Evolutionary conservation across 2,888 invertebrate genomes (phyloP).

Genomic region (Andrena hattorfiana): DNA sequence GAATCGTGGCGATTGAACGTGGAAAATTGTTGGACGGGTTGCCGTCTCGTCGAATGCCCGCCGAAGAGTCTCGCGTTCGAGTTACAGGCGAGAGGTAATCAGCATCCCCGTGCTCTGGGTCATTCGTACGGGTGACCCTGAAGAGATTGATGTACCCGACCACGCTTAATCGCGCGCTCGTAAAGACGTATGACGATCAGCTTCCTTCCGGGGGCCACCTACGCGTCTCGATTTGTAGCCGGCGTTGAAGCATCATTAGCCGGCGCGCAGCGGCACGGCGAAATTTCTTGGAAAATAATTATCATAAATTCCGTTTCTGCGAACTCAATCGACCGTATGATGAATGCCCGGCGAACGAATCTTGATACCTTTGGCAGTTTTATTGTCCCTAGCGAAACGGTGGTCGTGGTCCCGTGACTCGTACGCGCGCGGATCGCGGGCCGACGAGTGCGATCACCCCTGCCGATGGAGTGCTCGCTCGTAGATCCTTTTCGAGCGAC

Average conservation of each 20-base stretch:
- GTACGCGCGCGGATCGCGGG: no score
- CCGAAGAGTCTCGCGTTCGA: background rate
- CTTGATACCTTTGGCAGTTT: slow-evolving; percentile 33
- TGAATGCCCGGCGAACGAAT: slow-evolving; percentile 27
- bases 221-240: slow-evolving; percentile 56
- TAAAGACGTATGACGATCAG: slow-evolving; percentile 69
- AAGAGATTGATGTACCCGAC: slow-evolving; percentile 66
- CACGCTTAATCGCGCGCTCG: slow-evolving; percentile 63
- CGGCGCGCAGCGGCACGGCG: slow-evolving; percentile 11
- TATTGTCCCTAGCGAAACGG: slow-evolving; percentile 17
- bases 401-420: no score
- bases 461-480: background rate
- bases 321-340: slow-evolving; percentile 46
- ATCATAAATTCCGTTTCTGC: slow-evolving; percentile 37
- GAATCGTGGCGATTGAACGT: slow-evolving; percentile 3
- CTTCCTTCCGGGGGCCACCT: slow-evolving; percentile 71
- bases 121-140: slow-evolving; percentile 52
- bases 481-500: background rate
- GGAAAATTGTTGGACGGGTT: background rate
- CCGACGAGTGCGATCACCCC: no score
- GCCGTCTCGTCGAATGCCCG: background rate
- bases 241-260: slow-evolving; percentile 49
- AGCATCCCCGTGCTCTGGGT: slow-evolving; percentile 35
- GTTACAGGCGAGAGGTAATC: slow-evolving; percentile 20
- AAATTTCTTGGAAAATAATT: slow-evolving; percentile 52